Evolutionary conservation across 2,888 invertebrate species (phyloP).

Genomic region (Theretra japonica): DNA sequence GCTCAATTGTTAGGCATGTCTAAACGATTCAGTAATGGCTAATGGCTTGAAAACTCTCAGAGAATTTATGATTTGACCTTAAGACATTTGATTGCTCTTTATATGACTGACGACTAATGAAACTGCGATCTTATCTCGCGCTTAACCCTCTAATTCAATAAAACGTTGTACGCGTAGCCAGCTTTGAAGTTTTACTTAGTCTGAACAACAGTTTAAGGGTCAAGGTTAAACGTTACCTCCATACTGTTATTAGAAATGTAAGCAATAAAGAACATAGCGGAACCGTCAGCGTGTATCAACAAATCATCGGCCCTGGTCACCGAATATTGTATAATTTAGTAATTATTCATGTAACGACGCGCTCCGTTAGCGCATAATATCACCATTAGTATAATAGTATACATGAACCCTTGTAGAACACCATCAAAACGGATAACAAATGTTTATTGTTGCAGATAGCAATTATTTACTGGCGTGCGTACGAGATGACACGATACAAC

Average conservation of each 20-base stretch:
- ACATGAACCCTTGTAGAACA: conserved; percentile 17
- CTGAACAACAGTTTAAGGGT: conserved; percentile 52
- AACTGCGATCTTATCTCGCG: conserved; percentile 51
- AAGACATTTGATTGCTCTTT: conserved; percentile 52
- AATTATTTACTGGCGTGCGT: conserved; percentile 96
- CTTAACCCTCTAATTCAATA: conserved; percentile 57
- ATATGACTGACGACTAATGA: conserved; percentile 53
- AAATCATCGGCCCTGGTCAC: conserved; percentile 50
- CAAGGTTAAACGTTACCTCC: conserved; percentile 58
- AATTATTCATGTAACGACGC: conserved; percentile 42
- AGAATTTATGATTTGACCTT: conserved; percentile 53
- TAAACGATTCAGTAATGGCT: conserved; percentile 40
- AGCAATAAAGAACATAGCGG: conserved; percentile 54
- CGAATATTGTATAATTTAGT: conserved; percentile 55
- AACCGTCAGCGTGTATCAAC: conserved; percentile 41
- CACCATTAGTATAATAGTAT: conserved; percentile 20
- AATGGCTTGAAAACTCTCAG: conserved; percentile 43
- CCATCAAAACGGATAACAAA: conserved; percentile 35
- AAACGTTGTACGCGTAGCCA: conserved; percentile 51
- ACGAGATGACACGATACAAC: conserved; percentile 96
- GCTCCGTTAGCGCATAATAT: conserved; percentile 30
- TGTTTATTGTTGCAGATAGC: conserved; percentile 88
- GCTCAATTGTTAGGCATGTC: conserved; percentile 39
- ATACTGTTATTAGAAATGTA: conserved; percentile 50
- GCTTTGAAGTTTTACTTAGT: conserved; percentile 44